phyloP scores from a whole-genome alignment of 2,888 invertebrate species.

The Agrochola lota region DNA sequence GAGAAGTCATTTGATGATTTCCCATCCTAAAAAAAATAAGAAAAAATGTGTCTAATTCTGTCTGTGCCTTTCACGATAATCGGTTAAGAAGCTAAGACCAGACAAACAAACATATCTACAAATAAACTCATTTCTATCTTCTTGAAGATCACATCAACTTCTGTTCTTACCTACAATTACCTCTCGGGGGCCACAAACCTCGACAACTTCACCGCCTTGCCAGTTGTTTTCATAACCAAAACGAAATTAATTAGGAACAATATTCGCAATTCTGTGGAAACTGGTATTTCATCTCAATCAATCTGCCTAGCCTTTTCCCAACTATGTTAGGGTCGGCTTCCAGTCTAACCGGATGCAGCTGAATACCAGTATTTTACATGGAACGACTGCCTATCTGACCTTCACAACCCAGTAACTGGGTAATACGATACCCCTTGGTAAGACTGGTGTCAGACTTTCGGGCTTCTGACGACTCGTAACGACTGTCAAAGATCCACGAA shows the following conservation, averaged over 20 bases:
- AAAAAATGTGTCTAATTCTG: background rate
- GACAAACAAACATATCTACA: background rate
- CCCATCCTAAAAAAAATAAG: too few relatives aligned
- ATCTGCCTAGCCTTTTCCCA: too few relatives aligned
- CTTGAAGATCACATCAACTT: constrained; percentile 4
- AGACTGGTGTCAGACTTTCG: too few relatives aligned
- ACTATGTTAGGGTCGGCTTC: too few relatives aligned
- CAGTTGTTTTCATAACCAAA: constrained; percentile 33
- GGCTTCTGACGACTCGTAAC: too few relatives aligned
- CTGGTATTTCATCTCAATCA: background rate
- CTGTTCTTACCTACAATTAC: background rate
- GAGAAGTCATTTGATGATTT: too few relatives aligned
- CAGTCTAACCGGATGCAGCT: too few relatives aligned
- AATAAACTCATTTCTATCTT: background rate
- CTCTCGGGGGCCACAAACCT: constrained; percentile 16
- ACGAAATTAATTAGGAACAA: constrained; percentile 35
- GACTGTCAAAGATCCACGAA: too few relatives aligned
- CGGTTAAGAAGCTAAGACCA: background rate
- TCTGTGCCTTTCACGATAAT: background rate
- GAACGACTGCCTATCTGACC: too few relatives aligned
- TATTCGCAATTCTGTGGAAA: constrained; percentile 16
- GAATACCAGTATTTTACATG: too few relatives aligned
- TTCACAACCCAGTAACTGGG: too few relatives aligned
- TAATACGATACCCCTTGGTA: too few relatives aligned
- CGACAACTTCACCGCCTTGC: constrained; percentile 20